Evolutionary conservation across 2,797 vertebrate genomes (phyloP).

Genomic region (Podargus strigoides): DNA sequence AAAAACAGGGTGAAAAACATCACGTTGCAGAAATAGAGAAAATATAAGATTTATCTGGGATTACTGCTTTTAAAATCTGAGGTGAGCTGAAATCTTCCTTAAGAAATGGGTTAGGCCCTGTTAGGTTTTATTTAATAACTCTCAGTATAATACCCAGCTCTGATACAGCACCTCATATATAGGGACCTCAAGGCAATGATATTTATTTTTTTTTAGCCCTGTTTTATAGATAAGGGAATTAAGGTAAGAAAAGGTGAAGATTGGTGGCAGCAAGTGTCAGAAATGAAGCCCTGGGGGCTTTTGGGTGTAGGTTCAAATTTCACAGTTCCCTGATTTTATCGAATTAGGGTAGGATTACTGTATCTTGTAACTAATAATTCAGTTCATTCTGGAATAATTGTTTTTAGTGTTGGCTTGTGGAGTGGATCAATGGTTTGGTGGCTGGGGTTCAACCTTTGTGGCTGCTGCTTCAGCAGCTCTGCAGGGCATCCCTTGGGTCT

Average conservation of each 20-base stretch:
- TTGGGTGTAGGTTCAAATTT: neutral
- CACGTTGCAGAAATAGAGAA: neutral
- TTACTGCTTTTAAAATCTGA: neutral
- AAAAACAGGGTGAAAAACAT: neutral
- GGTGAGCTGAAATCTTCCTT: neutral
- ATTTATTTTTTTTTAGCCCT: neutral
- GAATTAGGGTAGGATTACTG: neutral
- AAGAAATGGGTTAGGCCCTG: neutral
- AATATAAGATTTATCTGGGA: neutral
- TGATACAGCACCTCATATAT: neutral
- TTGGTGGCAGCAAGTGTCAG: neutral
- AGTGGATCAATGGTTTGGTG: neutral
- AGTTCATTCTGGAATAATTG: neutral
- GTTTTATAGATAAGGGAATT: neutral
- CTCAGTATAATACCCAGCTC: neutral
- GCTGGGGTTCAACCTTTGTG: neutral
- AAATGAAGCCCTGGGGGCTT: neutral
- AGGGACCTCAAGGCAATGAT: neutral
- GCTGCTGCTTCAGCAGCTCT: neutral
- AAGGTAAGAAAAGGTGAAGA: neutral
- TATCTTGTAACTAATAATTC: neutral
- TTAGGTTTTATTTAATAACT: neutral
- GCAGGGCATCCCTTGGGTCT: no score
- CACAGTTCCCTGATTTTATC: neutral
- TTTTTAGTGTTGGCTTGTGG: neutral